Evolutionary conservation across 2,113 vertebrate genomes (phyloP).

Genomic region (Hepsetus odoe): DNA sequence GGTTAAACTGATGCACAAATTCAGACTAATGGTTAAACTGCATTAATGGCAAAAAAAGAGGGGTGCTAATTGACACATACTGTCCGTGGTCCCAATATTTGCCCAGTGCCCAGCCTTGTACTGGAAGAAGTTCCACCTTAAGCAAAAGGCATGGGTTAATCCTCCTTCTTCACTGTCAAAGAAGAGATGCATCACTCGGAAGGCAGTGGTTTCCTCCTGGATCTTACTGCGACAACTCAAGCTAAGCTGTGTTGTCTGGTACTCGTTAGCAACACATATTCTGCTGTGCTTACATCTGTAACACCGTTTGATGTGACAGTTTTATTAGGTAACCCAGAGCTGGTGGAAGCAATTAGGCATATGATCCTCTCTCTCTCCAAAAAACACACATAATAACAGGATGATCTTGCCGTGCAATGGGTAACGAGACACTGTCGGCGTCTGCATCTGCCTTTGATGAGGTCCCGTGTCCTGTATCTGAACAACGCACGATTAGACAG

Average conservation of each 20-base stretch:
- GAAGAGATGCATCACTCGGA: background rate
- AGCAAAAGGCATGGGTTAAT: no score
- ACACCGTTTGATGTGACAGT: slow-evolving; percentile 45
- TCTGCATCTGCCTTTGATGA: slow-evolving; percentile 21
- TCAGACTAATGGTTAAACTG: no score
- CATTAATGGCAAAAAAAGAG: no score
- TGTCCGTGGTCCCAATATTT: no score
- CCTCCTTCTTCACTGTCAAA: background rate
- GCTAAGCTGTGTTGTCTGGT: slow-evolving; percentile 19
- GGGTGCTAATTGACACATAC: no score
- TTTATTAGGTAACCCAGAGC: slow-evolving; percentile 29
- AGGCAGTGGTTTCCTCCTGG: background rate
- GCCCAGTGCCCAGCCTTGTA: no score
- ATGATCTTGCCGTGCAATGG: slow-evolving; percentile 9
- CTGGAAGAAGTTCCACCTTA: slow-evolving; percentile 8
- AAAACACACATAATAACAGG: slow-evolving; percentile 1
- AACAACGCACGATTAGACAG: background rate
- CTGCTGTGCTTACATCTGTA: slow-evolving; percentile 28
- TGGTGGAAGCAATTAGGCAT: slow-evolving; percentile 45
- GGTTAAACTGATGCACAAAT: no score
- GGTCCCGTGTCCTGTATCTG: background rate
- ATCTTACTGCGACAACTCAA: background rate
- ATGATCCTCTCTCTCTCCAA: background rate
- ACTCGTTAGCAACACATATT: slow-evolving; percentile 6
- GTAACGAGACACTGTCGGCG: slow-evolving; percentile 27